Conservation (phyloP, 64 coral and sea anemone genomes). For the Montipora foliosa region DNA sequence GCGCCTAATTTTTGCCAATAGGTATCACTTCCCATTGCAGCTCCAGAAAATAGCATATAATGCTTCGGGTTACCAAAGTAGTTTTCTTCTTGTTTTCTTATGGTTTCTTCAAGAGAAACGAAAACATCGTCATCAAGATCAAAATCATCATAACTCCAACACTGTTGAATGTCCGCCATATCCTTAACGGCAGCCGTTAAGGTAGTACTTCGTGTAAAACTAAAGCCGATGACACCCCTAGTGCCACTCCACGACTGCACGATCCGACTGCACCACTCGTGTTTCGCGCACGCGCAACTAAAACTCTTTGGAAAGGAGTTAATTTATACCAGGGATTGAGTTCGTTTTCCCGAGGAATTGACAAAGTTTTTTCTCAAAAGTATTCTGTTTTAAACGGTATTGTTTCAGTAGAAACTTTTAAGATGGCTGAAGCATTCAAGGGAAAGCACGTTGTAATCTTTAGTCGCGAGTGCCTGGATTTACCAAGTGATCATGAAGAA, state of each 20-base stretch:
- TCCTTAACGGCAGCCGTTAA: not conserved
- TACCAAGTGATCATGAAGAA: not conserved
- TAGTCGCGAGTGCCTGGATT: not conserved
- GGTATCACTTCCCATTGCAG: constrained; percentile 27
- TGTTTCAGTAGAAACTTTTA: not conserved
- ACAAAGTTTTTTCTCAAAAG: not conserved
- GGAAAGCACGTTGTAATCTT: not conserved
- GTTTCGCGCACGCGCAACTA: too few species aligned
- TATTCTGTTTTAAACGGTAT: not conserved
- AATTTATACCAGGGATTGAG: too few species aligned
- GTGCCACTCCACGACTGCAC: too few species aligned
- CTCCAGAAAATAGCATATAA: constrained; percentile 76
- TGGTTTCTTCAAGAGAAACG: constrained; percentile 3
- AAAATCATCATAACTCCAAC: not conserved
- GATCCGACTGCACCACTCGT: too few species aligned
- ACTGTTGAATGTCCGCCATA: not conserved
- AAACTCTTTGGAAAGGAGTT: too few species aligned
- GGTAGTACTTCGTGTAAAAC: too few species aligned
- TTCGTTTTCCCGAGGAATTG: too few species aligned
- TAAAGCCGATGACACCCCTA: too few species aligned
- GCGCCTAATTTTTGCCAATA: too few species aligned
- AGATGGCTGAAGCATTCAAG: not conserved
- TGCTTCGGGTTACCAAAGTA: constrained; percentile 46
- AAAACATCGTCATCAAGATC: not conserved
- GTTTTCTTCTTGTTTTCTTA: constrained; percentile 25